Evolutionary conservation across 2,888 invertebrate genomes (phyloP), one percentile per base, ranked within the genome.

Genomic region (Harpalus rufipes): DNA sequence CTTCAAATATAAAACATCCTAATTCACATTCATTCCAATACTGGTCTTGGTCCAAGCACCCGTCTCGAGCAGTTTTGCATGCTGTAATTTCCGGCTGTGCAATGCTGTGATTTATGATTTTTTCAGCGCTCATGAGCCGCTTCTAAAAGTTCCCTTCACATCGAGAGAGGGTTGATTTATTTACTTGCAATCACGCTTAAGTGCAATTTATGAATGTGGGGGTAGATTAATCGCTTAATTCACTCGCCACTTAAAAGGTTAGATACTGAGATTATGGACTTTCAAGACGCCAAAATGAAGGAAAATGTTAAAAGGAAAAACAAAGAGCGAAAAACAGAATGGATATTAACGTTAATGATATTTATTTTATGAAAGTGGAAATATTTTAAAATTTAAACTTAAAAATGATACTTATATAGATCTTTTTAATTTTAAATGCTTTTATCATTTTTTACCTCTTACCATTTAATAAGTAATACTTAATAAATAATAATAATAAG

Each of bases 161-260:
- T 8, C 68, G 25, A n/a, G n/a, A n/a, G 25, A 12, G 39, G 32
- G 32, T 39, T 68, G 68, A 68, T 39, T 68, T 68, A 68, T 68
- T 68, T 68, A 39, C 68, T 68, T 63, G 32, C 32, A 68, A 68
- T 68, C 68, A 68, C 39, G 32, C 5, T 14, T 32, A 8, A 39
- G 21, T 68, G 14, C 68, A 32, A 68, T 68, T 68, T 68, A 39
- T 68, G 39, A 68, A 68, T 39, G n/a, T 32, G 68, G 14, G 65
- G 39, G 68, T 63, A 10, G 39, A n/a, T 32, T 39, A 68, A 68
- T 68, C 68, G 39, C 14, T 68, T 68, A 12, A 39, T n/a, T 39
- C 32, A 32, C 12, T 14, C 12, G 32, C n/a, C 32, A n/a, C 68
- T 14, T 68, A 32, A 12, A 12, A 32, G 10, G 7, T 39, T 39